Base-by-base conservation (phyloP, 2,113 vertebrate genomes). In the Uria aalge region DNA sequence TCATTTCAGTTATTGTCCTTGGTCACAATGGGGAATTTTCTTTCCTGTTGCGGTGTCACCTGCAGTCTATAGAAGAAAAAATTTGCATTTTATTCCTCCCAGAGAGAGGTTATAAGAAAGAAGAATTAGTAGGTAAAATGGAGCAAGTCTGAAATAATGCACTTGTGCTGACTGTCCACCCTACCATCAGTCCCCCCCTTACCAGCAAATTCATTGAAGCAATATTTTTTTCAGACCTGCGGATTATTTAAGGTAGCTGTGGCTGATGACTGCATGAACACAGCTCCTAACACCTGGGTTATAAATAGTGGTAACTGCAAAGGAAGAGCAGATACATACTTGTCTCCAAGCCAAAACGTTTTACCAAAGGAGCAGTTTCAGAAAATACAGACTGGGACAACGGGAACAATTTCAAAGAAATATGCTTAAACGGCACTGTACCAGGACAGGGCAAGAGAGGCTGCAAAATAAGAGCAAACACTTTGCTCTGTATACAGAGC, bases 201-300 rank as follows among this genome's bases (percentile, higher is more conserved):
- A 41, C 53, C 52, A 91, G 55, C 29, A 88, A 81, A 93, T 68
- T 80, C n/a, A 79, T 6, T 69, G 73, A 62, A 87, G 52, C 48
- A 82, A 0, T 88, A 60, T 85, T 75, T 91, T 78, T 91, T 90
- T 89, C 66, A 85, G 60, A 69, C 57, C 56, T 66, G 12, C 12
- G 50, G 41, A 67, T 88, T 80, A 80, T 90, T 95, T 88, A 84
- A 81, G 67, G 40, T 75, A 68, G 52, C 71, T 96, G 75, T 89
- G 76, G 66, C 53, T 97, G 94, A 85, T 53, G 66, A 59, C 75
- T 95, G 59, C 64, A 69, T 90, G 77, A 92, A 13, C 57, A 73
- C 52, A 92, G 86, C 80, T 96, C 90, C 90, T 91, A 83, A 68
- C 80, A 94, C 85, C 94, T 94, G 81, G 32, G 23, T 82, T 96